Conservation (phyloP, 2,888 invertebrate genomes). For the Euphydryas editha region DNA sequence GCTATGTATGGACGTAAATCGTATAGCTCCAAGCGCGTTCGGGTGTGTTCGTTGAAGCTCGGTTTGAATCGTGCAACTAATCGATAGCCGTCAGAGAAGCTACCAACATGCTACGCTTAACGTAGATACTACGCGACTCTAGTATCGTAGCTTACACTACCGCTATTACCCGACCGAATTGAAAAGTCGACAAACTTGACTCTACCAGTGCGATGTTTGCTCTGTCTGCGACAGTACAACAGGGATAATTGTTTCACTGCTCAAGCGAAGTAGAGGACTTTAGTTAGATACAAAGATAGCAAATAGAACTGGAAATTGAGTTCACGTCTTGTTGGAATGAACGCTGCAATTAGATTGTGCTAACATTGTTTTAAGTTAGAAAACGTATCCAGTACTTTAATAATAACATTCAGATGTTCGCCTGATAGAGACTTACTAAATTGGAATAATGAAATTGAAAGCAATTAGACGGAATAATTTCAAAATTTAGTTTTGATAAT, state of each 20-base stretch:
- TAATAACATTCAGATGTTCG: slow-evolving; percentile 20
- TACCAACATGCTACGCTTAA: slow-evolving; percentile 54
- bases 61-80: slow-evolving; percentile 65
- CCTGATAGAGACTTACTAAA: slow-evolving; percentile 2
- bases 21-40: slow-evolving; percentile 59
- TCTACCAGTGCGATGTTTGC: slow-evolving; percentile 50
- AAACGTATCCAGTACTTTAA: slow-evolving; percentile 20
- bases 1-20: slow-evolving; percentile 72
- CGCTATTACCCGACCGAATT: slow-evolving; percentile 55
- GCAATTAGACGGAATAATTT: not conserved
- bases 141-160: slow-evolving; percentile 70
- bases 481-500: not conserved
- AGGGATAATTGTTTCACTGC: slow-evolving; percentile 50
- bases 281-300: slow-evolving; percentile 49
- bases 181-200: slow-evolving; percentile 60
- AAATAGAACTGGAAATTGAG: slow-evolving; percentile 47
- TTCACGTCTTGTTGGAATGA: slow-evolving; percentile 42
- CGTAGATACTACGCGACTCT: slow-evolving; percentile 67
- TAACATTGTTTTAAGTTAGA: slow-evolving; percentile 38
- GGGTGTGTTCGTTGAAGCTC: slow-evolving; percentile 58
- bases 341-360: slow-evolving; percentile 39
- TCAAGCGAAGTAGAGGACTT: slow-evolving; percentile 47
- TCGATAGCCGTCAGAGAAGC: slow-evolving; percentile 73
- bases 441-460: not conserved
- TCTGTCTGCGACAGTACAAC: slow-evolving; percentile 44